Evolutionary conservation across 2,113 vertebrate genomes (phyloP), one percentile per base, ranked within the genome.

Genomic region (Pangasianodon hypophthalmus): DNA sequence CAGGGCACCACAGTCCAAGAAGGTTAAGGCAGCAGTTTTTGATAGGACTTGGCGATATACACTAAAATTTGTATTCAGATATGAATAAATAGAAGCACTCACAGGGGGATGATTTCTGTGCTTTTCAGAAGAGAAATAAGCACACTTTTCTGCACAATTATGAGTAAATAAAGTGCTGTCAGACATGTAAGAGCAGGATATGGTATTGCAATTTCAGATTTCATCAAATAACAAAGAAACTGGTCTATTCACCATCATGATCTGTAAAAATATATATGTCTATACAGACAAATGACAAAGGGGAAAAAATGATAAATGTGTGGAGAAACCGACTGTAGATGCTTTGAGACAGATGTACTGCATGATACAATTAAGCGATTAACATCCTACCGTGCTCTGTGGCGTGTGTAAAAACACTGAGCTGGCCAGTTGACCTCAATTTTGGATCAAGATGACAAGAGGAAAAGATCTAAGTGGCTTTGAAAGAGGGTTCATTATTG

Each of bases 11-110:
- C 60, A 82, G 75, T 86, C 83, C 48, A 48, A 54, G 29, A 64
- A 64, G 54, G 54, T 88, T 91, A 77, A 84, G 56, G 88, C 73
- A 54, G 48, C 41, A 2, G 4, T 73, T 29, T 73, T 79, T 89
- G 52, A 62, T 85, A 71, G 19, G 24, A 62, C 73, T 41, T 46
- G 41, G 48, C 69, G n/a, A 60, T 88, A 26, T 82, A 26, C 14
- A 29, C 29, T 58, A n/a, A 46, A 87, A 62, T 69, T 85, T 86
- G 6, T 80, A 21, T 60, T 82, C 62, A 83, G 79, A 87, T 64
- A 83, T 88, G 37, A 29, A 69, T 37, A 67, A n/a, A 62, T 62
- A 52, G 8, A 67, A 26, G 24, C n/a, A 69, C 18, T 80, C 77
- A 46, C 73, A 77, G 46, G 26, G 46, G 48, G 11, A 48, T n/a